Percentiles rank a stretch among this genome's conserved stretches.
Conservation (phyloP, 2,888 invertebrate genomes). For the Agrotis ipsilon region DNA sequence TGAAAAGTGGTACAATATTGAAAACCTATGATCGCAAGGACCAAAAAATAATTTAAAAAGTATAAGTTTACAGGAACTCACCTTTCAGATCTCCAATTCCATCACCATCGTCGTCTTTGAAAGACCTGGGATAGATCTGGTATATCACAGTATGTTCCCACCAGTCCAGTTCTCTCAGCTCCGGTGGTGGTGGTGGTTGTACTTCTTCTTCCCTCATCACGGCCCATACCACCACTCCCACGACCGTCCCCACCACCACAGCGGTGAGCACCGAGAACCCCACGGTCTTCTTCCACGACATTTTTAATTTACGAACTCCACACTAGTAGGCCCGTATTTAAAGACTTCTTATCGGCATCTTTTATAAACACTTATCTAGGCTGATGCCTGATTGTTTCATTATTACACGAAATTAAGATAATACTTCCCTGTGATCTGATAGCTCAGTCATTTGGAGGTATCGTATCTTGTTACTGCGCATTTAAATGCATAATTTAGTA, state of each 20-base stretch:
- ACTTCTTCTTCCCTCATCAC: constrained; percentile 84
- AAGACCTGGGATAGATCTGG: constrained; percentile 96
- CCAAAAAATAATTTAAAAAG: background rate
- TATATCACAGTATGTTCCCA: constrained; percentile 93
- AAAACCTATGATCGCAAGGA: constrained; percentile 9
- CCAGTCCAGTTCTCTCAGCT: constrained; percentile 79
- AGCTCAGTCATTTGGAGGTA: constrained; percentile 8
- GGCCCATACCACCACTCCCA: constrained; percentile 74
- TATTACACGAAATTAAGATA: constrained; percentile 22
- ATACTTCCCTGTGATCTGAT: constrained; percentile 21
- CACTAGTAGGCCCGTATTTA: constrained; percentile 40
- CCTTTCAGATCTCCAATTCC: constrained; percentile 96
- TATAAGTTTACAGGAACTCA: constrained; percentile 52
- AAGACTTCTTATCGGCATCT: constrained; percentile 48
- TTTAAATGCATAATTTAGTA: background rate
- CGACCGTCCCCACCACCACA: constrained; percentile 63
- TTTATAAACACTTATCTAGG: constrained; percentile 36
- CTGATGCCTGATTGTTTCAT: constrained; percentile 25
- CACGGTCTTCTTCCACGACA: constrained; percentile 24
- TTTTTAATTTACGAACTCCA: background rate
- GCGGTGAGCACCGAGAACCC: constrained; percentile 52
- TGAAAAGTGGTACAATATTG: background rate
- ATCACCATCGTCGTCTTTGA: constrained; percentile 95
- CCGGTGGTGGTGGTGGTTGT: constrained; percentile 72
- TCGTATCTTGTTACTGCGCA: constrained; percentile 9